Base-by-base conservation (phyloP, 2,113 vertebrate genomes). In the Lepisosteus osseus region DNA sequence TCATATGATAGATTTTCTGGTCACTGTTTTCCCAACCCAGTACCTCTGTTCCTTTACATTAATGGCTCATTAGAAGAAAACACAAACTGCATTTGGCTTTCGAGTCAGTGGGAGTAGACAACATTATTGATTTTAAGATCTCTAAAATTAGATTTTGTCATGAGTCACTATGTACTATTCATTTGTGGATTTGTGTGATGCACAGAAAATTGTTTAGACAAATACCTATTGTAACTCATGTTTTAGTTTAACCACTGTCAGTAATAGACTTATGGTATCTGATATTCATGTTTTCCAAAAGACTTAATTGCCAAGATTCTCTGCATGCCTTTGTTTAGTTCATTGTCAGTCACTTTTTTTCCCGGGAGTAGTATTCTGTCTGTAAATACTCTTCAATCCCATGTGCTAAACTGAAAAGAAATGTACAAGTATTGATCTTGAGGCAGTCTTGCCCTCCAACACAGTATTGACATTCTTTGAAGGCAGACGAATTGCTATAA, bases 401-500 rank as follows among this genome's bases (percentile, higher is more conserved):
- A 51, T 57, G 59, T 65, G 15, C 41, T 67, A 65, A 84, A 12
- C 63, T 44, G 77, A 79, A 77, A 72, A 79, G 74, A 85, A 85
- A 86, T 83, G 73, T 84, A 84, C 83, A 80, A 83, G 78, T 79
- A 89, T 87, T 75, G 83, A 89, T 88, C 70, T 82, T 69, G 74
- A 78, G 86, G 82, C 83, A 85, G 79, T 82, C 82, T 85, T 80
- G 59, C 76, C 77, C 76, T 80, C 84, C 85, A 83, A 86, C 77
- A 67, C 43, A 47, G 76, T 85, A 89, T 82, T 81, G 85, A 88
- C 83, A 84, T 82, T 76, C 86, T 85, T 85, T 86, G 86, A 86
- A 88, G 85, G 80, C 78, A 87, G 83, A 85, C 83, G 84, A 86
- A 87, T 88, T 89, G 85, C 86, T 86, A 79, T 86, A 89, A 84